These are phyloP conservation scores for Resseliella maxima DNA, from an alignment of 2,888 invertebrate species.

Conservation along the genomic window DNA sequence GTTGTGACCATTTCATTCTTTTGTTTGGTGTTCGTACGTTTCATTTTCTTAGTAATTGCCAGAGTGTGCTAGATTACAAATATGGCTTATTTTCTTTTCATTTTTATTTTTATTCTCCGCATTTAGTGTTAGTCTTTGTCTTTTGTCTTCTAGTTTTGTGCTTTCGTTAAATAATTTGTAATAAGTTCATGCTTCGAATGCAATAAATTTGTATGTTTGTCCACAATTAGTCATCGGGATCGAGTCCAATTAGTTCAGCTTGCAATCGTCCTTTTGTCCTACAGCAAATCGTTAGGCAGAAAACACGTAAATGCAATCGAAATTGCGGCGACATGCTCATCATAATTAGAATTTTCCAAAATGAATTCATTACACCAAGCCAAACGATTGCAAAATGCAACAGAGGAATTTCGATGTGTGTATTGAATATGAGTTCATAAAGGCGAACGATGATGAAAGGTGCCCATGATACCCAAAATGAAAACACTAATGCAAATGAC, in stretches of 20 bases:
- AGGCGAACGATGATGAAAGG: conserved; percentile 87
- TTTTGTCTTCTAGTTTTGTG: neutral
- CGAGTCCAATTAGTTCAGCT: conserved; percentile 86
- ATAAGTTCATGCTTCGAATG: neutral
- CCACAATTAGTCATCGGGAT: conserved; percentile 80
- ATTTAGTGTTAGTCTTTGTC: too few species aligned
- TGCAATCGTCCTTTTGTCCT: conserved; percentile 85
- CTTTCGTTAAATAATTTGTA: neutral
- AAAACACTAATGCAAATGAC: conserved; percentile 90
- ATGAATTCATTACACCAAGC: conserved; percentile 94
- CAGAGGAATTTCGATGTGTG: conserved; percentile 79
- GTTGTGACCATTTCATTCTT: neutral
- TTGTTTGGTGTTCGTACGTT: neutral
- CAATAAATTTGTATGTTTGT: conserved; percentile 1
- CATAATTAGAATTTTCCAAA: conserved; percentile 94
- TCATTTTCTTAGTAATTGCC: neutral
- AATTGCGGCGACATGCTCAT: conserved; percentile 92
- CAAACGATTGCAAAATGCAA: conserved; percentile 93
- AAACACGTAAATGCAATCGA: conserved; percentile 85
- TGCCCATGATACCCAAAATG: conserved; percentile 94
- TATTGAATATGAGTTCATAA: conserved; percentile 78
- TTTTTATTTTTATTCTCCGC: too few species aligned
- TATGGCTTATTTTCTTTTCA: neutral
- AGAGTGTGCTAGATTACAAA: too few species aligned
- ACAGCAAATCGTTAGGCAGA: conserved; percentile 90